Evolutionary conservation across 2,797 vertebrate species (phyloP).

Genomic region (Anguilla megastoma): DNA sequence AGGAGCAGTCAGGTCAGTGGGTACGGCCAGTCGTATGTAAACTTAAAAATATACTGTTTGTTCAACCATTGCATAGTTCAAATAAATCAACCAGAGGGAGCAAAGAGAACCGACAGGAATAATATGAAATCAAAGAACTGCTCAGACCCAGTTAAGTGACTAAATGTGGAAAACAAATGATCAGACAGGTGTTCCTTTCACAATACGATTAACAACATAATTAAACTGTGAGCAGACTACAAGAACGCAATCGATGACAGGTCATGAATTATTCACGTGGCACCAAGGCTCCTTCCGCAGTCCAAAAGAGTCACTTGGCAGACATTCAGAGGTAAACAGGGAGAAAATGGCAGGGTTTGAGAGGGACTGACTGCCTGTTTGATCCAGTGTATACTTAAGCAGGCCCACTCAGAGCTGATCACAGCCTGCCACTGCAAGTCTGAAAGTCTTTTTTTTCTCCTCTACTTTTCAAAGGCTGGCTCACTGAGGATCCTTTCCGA

Average conservation of each 20-base stretch:
- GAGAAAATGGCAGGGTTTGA: slow-evolving; percentile 27
- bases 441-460: neutral
- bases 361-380: slow-evolving; percentile 21
- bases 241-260: slow-evolving; percentile 33
- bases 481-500: neutral
- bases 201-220: slow-evolving; percentile 34
- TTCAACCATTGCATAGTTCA: neutral
- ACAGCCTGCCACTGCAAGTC: slow-evolving; percentile 26
- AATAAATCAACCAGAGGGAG: neutral
- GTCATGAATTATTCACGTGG: slow-evolving; percentile 33
- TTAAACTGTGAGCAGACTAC: slow-evolving; percentile 28
- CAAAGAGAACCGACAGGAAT: neutral
- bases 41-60: neutral
- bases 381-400: slow-evolving; percentile 28
- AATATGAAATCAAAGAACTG: slow-evolving; percentile 24
- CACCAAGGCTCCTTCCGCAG: slow-evolving; percentile 21
- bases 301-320: slow-evolving; percentile 35
- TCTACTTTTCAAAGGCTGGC: neutral
- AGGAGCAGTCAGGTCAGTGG: neutral
- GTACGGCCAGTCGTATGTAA: neutral
- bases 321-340: slow-evolving; percentile 29
- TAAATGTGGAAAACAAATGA: slow-evolving; percentile 26
- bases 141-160: slow-evolving; percentile 25
- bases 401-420: slow-evolving; percentile 20
- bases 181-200: slow-evolving; percentile 36